phyloP scores from a whole-genome alignment of 2,797 vertebrate species.

The Aulostomus chinensis region DNA sequence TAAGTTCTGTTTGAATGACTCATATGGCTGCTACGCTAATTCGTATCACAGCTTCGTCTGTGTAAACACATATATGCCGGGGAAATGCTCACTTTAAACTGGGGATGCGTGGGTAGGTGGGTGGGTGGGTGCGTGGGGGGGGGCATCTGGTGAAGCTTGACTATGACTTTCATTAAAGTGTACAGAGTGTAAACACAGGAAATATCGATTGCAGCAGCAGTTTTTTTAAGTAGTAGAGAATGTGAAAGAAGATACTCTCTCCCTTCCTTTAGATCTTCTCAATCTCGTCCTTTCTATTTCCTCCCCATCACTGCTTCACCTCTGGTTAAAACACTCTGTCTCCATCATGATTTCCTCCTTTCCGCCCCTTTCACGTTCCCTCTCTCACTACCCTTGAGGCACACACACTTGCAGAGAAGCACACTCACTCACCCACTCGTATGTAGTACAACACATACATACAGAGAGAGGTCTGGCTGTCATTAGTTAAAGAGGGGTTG shows the following conservation, averaged over 20 bases:
- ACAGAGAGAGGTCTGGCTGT: conserved; percentile 45
- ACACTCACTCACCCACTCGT: conserved; percentile 3
- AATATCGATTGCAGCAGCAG: conserved; percentile 52
- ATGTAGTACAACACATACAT: conserved; percentile 6
- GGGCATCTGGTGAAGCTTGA: no score
- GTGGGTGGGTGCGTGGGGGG: conserved; percentile 5
- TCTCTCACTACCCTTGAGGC: conserved; percentile 11
- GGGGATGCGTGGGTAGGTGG: conserved; percentile 10
- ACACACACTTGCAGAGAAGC: conserved; percentile 20
- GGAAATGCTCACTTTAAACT: conserved; percentile 43
- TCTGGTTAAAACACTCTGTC: conserved; percentile 39
- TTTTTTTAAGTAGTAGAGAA: conserved; percentile 42
- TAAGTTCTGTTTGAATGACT: conserved; percentile 58
- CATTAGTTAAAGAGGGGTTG: conserved; percentile 70
- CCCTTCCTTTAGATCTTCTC: conserved; percentile 29
- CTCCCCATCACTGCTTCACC: conserved; percentile 30
- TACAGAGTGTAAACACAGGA: conserved; percentile 67
- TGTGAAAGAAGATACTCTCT: conserved; percentile 47
- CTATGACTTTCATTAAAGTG: conserved; percentile 68
- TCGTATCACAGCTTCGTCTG: conserved; percentile 63
- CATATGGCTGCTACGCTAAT: conserved; percentile 58
- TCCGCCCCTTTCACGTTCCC: conserved; percentile 15
- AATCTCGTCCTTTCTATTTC: conserved; percentile 26
- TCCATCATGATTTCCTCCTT: conserved; percentile 34
- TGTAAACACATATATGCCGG: conserved; percentile 62